A percentile compares a stretch with the other conserved stretches of the same genome.
Conservation (phyloP, 2,113 vertebrate species). For the Rhynchopsitta pachyrhyncha region DNA sequence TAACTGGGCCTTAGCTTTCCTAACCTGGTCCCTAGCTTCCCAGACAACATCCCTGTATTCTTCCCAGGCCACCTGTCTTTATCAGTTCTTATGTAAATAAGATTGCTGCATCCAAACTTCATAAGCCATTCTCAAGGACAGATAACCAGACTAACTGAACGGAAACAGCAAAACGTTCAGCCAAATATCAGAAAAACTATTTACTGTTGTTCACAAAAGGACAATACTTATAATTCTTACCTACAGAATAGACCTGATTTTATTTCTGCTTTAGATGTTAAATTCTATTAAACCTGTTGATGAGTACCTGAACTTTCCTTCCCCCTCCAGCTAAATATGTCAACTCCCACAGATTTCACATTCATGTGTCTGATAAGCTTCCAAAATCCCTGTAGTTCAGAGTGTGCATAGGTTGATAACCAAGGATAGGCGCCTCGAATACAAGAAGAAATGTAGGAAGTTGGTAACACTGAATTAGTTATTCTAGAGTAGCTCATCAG, state of each 20-base stretch:
- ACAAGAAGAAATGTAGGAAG: background rate
- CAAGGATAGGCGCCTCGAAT: background rate
- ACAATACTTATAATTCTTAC: background rate
- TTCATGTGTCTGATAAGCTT: background rate
- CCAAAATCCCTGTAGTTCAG: background rate
- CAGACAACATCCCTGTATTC: too few species aligned
- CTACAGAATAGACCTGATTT: background rate
- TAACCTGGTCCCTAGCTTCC: too few species aligned
- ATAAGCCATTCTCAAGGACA: background rate
- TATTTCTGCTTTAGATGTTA: background rate
- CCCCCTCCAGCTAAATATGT: background rate
- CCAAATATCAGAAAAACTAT: background rate
- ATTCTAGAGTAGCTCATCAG: background rate
- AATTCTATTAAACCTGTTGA: background rate
- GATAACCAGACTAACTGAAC: background rate
- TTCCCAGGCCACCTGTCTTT: too few species aligned
- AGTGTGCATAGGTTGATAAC: background rate
- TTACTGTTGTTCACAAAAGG: background rate
- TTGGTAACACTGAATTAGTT: background rate
- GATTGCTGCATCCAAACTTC: background rate
- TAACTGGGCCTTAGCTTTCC: too few species aligned
- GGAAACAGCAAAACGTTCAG: background rate
- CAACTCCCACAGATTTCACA: background rate
- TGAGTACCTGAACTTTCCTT: background rate
- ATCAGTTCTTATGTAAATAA: background rate